Evolutionary conservation across 2,888 invertebrate species (phyloP).

Genomic region (Caradrina clavipalpis): DNA sequence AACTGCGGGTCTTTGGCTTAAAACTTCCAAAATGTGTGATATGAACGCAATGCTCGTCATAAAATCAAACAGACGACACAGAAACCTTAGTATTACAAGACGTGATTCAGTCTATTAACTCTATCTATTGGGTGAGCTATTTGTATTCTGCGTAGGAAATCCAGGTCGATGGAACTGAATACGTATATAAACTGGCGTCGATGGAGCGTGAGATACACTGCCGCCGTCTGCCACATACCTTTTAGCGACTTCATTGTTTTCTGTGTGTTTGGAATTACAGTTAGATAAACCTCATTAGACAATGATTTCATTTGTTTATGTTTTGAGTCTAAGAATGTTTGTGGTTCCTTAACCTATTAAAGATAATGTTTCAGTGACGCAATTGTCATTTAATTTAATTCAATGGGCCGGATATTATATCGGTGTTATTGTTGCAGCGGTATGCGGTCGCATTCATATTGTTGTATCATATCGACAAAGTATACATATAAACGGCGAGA

Average conservation of each 20-base stretch:
- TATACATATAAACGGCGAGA: conserved; percentile 65
- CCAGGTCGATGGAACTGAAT: conserved; percentile 76
- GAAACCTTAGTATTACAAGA: conserved; percentile 57
- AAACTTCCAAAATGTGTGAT: conserved; percentile 27
- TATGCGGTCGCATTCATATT: conserved; percentile 64
- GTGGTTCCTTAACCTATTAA: conserved; percentile 60
- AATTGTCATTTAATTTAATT: conserved; percentile 47
- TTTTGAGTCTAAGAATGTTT: conserved; percentile 58
- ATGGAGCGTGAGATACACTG: conserved; percentile 74
- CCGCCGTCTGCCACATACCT: conserved; percentile 64
- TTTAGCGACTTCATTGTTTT: conserved; percentile 73
- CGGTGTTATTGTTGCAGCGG: conserved; percentile 52
- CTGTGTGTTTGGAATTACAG: conserved; percentile 71
- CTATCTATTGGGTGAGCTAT: conserved; percentile 71
- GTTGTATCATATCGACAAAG: conserved; percentile 64
- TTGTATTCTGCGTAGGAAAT: conserved; percentile 78
- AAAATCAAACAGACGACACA: conserved; percentile 43
- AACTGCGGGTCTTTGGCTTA: conserved; percentile 20
- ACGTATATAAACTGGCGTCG: conserved; percentile 69
- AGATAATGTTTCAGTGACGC: conserved; percentile 26
- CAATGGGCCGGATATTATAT: conserved; percentile 47
- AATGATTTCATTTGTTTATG: conserved; percentile 36
- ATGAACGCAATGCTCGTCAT: conserved; percentile 36
- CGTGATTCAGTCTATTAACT: conserved; percentile 65
- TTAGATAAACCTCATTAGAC: conserved; percentile 69